Evolutionary conservation across 1,140 invertebrate genomes (phyloP), one percentile per base, ranked within the genome.

Genomic region (Scaptomyza graminum): DNA sequence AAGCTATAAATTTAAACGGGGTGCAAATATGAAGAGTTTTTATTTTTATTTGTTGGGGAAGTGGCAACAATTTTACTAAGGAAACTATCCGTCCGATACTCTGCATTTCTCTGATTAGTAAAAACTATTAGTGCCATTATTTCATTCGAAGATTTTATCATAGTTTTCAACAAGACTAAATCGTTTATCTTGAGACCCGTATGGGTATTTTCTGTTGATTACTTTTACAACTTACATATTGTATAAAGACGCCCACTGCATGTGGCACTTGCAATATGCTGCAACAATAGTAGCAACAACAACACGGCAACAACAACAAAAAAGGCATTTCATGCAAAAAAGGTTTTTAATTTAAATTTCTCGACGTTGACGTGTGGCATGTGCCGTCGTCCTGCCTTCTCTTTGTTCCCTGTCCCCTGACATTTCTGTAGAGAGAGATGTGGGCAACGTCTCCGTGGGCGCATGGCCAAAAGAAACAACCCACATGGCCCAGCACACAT

Each of bases 331-430:
- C 68, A 87, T 71, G 83, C 83, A 85, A 85, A 85, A 34, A 85
- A 85, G 82, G 82, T 85, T 85, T 85, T 85, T 85, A 85, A 85
- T 85, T 85, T 85, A 85, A 85, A 85, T 85, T 85, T 85, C 82
- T 87, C 76, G 64, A 82, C 37, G 66, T 87, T 85, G 82, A 85
- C 82, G 82, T 85, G 82, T 87, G 82, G 82, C 82, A 85, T 85
- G 83, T 85, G 82, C 78, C 67, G 74, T 37, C 74, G 51, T 71
- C 76, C 56, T 82, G 69, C 3, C 31, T 34, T 31, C 52, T 5
- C 18, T 18, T 18, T 22, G 18, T 22, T 2, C 18, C 18, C 1
- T 22, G 18, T 22, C 18, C 81, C 81, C 50, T 74, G 69, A 84
- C 57, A 74, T 80, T 74, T 65, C 71, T 80, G 66, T 74, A 64